A percentile compares a stretch with the other conserved stretches of the same genome.
phyloP scores from a whole-genome alignment of 2,888 invertebrate species.

The Orchesella flavescens region DNA sequence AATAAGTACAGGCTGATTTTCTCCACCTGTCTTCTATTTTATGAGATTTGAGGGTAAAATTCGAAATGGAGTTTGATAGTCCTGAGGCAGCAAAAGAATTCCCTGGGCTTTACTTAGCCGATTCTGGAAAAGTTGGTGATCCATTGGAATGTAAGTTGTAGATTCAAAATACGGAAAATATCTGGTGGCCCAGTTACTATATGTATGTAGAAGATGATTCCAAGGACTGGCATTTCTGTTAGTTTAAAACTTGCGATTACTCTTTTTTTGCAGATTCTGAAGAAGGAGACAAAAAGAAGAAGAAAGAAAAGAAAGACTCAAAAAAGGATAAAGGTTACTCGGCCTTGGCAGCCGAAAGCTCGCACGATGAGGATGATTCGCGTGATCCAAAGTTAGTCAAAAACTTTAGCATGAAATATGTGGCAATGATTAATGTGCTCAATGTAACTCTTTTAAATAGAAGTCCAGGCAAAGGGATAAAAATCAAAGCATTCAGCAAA shows the following conservation, averaged over 20 bases:
- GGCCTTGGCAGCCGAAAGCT: slow-evolving; percentile 70
- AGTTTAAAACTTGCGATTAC: background rate
- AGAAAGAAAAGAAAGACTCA: slow-evolving; percentile 70
- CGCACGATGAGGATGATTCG: slow-evolving; percentile 70
- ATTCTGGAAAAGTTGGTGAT: slow-evolving; percentile 56
- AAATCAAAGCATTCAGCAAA: slow-evolving; percentile 69
- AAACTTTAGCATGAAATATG: too few relatives aligned
- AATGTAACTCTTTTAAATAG: slow-evolving; percentile 34
- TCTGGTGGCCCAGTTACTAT: too few relatives aligned
- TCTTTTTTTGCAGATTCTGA: slow-evolving; percentile 63
- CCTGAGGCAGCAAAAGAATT: slow-evolving; percentile 71
- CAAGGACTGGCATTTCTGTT: too few relatives aligned
- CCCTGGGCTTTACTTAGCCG: slow-evolving; percentile 69
- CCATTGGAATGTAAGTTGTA: slow-evolving; percentile 59
- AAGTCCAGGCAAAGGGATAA: slow-evolving; percentile 70
- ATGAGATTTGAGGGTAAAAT: too few relatives aligned
- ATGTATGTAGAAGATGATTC: too few relatives aligned
- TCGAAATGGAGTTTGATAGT: slow-evolving; percentile 71
- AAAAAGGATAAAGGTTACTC: slow-evolving; percentile 72
- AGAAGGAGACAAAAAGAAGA: slow-evolving; percentile 69
- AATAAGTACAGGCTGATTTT: too few relatives aligned
- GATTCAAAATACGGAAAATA: background rate
- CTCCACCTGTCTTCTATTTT: too few relatives aligned
- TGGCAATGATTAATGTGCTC: too few relatives aligned
- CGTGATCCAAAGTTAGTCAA: slow-evolving; percentile 64